Evolutionary conservation across 2,113 vertebrate genomes (phyloP).

Genomic region (Albula glossodonta): DNA sequence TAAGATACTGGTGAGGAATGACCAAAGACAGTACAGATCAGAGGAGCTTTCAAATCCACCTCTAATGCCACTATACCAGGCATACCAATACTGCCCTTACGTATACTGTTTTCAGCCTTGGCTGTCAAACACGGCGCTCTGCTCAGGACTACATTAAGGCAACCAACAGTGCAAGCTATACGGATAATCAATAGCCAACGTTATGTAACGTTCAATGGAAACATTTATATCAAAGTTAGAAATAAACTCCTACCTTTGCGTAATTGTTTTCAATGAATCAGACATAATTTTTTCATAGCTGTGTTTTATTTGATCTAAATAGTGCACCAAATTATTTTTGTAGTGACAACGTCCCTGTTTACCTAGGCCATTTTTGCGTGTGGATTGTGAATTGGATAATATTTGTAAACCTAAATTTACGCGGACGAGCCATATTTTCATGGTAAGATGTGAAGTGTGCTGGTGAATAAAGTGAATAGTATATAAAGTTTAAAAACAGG

Average conservation of each 20-base stretch:
- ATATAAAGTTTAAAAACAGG: too few relatives aligned
- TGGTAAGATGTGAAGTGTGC: too few relatives aligned
- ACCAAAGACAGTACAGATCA: slow-evolving; percentile 57
- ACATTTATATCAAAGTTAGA: neutral
- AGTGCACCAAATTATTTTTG: neutral
- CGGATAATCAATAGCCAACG: neutral
- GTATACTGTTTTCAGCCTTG: slow-evolving; percentile 66
- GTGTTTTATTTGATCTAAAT: neutral
- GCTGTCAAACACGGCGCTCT: slow-evolving; percentile 43
- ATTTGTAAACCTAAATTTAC: too few relatives aligned
- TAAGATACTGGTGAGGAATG: slow-evolving; percentile 70
- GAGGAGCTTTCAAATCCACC: slow-evolving; percentile 47
- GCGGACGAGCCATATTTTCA: too few relatives aligned
- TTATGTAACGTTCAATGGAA: neutral
- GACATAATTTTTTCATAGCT: neutral
- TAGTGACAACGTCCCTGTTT: neutral
- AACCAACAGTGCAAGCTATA: neutral
- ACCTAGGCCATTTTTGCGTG: too few relatives aligned
- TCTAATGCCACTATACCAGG: slow-evolving; percentile 59
- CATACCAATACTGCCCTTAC: slow-evolving; percentile 66
- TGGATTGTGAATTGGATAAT: too few relatives aligned
- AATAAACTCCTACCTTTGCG: neutral
- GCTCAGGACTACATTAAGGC: slow-evolving; percentile 50
- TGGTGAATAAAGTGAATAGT: too few relatives aligned
- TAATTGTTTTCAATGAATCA: neutral